Evolutionary conservation across 2,113 vertebrate genomes (phyloP).

Genomic region (Tauraco erythrolophus): DNA sequence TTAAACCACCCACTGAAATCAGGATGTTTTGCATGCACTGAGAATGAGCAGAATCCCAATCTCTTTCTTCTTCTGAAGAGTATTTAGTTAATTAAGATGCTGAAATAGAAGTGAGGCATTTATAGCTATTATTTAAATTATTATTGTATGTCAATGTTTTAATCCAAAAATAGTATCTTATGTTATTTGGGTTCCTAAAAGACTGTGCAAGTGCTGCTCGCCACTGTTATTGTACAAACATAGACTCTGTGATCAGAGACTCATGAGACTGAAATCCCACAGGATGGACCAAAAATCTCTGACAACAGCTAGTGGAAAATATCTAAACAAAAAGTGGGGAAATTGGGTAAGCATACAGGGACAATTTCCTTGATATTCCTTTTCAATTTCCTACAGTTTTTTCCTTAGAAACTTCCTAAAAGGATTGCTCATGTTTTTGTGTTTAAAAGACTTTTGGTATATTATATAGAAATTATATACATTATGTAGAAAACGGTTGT

Average conservation of each 20-base stretch:
- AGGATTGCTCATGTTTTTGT: not conserved
- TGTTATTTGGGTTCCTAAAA: not conserved
- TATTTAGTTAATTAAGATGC: not conserved
- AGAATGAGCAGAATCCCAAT: not conserved
- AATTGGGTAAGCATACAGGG: not conserved
- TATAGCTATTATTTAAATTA: not conserved
- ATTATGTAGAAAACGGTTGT: not conserved
- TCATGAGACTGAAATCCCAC: not conserved
- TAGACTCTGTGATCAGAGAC: not conserved
- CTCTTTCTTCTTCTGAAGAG: not conserved
- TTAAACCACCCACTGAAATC: not conserved
- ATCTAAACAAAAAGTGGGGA: not conserved
- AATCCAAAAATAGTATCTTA: not conserved
- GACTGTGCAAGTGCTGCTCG: not conserved
- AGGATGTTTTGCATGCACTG: not conserved
- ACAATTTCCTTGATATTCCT: not conserved
- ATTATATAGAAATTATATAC: not conserved
- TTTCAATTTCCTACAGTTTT: not conserved
- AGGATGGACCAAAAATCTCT: not conserved
- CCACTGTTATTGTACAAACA: not conserved
- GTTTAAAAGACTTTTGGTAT: not conserved
- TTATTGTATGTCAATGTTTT: not conserved
- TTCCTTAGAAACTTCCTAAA: not conserved
- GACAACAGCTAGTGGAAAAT: not conserved
- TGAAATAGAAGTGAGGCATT: not conserved